Evolutionary conservation across 2,113 vertebrate genomes (phyloP).

Genomic region (Erpornis zantholeuca): DNA sequence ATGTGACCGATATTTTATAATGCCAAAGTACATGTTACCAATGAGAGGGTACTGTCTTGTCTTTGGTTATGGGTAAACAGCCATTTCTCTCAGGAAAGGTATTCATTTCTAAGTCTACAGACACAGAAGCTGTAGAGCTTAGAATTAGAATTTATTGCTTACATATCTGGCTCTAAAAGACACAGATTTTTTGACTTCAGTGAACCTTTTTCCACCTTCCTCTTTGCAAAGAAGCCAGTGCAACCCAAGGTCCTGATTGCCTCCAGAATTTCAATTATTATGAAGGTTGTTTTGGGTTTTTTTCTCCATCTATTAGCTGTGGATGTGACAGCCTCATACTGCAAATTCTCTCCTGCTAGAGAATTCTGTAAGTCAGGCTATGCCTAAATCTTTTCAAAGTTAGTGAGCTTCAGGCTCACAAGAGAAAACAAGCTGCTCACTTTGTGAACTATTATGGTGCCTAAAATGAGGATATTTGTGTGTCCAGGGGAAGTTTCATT

Average conservation of each 20-base stretch:
- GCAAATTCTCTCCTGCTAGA: not conserved
- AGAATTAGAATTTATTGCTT: not conserved
- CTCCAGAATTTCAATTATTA: not conserved
- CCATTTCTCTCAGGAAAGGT: not conserved
- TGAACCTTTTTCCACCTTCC: not conserved
- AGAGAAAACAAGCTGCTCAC: not conserved
- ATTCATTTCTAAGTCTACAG: not conserved
- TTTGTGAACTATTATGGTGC: not conserved
- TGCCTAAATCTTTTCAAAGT: not conserved
- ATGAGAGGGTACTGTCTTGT: not conserved
- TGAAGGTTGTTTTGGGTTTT: not conserved
- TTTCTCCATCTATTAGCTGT: not conserved
- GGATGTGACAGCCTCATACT: not conserved
- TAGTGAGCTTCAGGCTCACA: not conserved
- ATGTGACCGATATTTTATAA: not conserved
- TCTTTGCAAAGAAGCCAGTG: not conserved
- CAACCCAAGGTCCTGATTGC: not conserved
- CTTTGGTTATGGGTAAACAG: not conserved
- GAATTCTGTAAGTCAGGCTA: not conserved
- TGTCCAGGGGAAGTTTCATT: not conserved
- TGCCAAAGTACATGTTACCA: not conserved
- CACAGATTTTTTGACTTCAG: not conserved
- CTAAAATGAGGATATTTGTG: not conserved
- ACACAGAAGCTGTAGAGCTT: not conserved
- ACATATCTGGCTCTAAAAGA: not conserved